Percentiles rank a stretch among this genome's conserved stretches.
phyloP scores from a whole-genome alignment of 2,888 invertebrate species.

The Acronicta alni region DNA sequence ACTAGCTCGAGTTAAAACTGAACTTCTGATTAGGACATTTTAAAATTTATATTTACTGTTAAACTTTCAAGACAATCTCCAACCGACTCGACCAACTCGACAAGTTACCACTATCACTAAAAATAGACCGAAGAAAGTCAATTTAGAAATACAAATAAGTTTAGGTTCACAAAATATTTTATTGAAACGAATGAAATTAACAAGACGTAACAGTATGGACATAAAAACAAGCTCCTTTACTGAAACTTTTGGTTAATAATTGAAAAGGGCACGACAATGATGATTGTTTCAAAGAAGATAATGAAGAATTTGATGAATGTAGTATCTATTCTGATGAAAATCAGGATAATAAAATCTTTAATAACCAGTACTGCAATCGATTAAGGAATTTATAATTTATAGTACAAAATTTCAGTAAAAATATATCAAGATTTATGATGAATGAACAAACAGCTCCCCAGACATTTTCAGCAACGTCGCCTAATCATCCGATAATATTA shows the following conservation, averaged over 20 bases:
- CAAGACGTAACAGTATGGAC: slow-evolving; percentile 11
- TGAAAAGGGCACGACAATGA: background rate
- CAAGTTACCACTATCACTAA: background rate
- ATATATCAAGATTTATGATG: too few relatives aligned
- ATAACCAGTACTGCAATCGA: background rate
- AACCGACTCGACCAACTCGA: too few relatives aligned
- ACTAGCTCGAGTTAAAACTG: background rate
- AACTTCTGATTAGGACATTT: background rate
- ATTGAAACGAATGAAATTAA: slow-evolving; percentile 28
- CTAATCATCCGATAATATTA: slow-evolving; percentile 19
- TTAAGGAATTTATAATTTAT: background rate
- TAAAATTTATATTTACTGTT: background rate
- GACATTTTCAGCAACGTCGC: background rate
- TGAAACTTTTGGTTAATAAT: background rate
- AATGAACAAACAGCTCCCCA: background rate
- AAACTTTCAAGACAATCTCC: background rate
- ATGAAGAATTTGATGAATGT: too few relatives aligned
- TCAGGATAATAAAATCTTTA: too few relatives aligned
- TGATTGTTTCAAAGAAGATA: background rate
- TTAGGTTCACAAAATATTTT: too few relatives aligned
- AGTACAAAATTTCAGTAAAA: background rate
- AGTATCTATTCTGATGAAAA: too few relatives aligned
- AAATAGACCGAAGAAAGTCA: slow-evolving; percentile 1
- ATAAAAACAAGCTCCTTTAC: slow-evolving; percentile 10
- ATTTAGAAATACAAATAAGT: slow-evolving; percentile 18